Conservation (phyloP, 2,797 vertebrate species). For the Dendrocincla tyrannina region DNA sequence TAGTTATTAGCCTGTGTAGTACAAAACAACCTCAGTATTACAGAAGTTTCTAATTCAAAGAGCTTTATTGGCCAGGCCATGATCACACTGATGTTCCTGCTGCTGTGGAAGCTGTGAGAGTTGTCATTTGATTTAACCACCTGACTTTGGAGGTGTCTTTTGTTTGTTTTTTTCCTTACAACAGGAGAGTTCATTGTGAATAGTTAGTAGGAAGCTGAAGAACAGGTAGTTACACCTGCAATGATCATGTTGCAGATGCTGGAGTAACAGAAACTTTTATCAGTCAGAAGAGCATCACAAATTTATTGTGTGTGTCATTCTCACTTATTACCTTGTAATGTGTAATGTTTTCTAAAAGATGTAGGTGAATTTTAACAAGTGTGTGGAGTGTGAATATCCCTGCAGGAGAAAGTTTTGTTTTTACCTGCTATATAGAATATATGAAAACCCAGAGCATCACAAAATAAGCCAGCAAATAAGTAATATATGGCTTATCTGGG, state of each 20-base stretch:
- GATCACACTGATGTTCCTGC: neutral
- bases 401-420: neutral
- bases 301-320: neutral
- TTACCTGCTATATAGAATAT: neutral
- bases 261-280: neutral
- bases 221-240: neutral
- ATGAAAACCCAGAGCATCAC: neutral
- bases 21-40: neutral
- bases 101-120: neutral
- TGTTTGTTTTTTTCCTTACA: neutral
- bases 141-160: neutral
- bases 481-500: neutral
- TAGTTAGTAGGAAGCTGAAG: neutral
- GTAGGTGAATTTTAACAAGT: neutral
- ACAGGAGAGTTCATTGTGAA: neutral
- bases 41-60: neutral
- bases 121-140: neutral
- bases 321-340: neutral
- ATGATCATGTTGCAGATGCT: neutral
- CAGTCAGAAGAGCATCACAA: neutral
- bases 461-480: neutral
- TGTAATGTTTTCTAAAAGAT: neutral
- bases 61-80: neutral
- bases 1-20: neutral
- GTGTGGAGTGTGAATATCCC: neutral